phyloP scores from a whole-genome alignment of 2,113 vertebrate species.

The Merops nubicus region DNA sequence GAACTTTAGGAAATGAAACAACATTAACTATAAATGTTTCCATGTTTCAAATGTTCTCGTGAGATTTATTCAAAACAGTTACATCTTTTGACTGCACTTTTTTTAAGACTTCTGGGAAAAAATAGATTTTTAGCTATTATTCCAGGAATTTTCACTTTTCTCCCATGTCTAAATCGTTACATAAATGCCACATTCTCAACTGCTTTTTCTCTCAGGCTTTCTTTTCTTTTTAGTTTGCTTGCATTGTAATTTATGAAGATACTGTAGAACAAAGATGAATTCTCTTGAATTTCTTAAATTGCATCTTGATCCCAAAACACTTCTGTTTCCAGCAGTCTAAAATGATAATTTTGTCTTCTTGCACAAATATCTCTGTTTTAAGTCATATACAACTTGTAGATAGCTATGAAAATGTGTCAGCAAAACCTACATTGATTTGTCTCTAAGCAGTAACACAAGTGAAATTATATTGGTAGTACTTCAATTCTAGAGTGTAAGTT shows the following conservation, averaged over 20 bases:
- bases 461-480: background rate
- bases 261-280: background rate
- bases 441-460: background rate
- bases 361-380: background rate
- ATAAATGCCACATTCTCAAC: background rate
- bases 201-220: background rate
- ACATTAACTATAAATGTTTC: background rate
- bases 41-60: background rate
- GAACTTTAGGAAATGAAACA: background rate
- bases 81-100: background rate
- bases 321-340: background rate
- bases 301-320: background rate
- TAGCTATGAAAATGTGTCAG: background rate
- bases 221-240: background rate
- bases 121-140: background rate
- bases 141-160: background rate
- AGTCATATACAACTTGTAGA: background rate
- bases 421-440: background rate
- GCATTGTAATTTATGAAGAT: background rate
- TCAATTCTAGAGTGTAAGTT: background rate
- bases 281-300: background rate
- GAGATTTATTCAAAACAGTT: background rate
- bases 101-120: background rate
- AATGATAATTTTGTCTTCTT: background rate
- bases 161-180: background rate